Percentiles rank a stretch among this genome's conserved stretches.
phyloP scores from a whole-genome alignment of 2,113 vertebrate species.

The Talpa occidentalis region DNA sequence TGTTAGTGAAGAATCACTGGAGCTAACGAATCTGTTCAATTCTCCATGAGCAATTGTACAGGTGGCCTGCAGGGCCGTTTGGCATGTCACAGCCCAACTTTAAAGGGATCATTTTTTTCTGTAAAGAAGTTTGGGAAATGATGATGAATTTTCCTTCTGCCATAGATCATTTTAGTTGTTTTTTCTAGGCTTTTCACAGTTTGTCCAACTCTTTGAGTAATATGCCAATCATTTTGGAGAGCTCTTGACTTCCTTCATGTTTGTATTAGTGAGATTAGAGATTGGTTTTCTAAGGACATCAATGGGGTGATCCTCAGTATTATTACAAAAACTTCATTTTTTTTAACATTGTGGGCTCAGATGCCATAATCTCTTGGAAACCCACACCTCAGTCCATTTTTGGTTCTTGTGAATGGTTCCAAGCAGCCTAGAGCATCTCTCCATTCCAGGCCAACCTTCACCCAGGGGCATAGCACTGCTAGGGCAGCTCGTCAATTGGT shows the following conservation, averaged over 20 bases:
- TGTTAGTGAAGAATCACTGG: not conserved
- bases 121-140: too few relatives aligned
- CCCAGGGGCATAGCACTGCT: rapidly evolving
- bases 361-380: not conserved
- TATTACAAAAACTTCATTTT: not conserved
- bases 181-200: not conserved
- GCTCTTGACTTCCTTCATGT: not conserved
- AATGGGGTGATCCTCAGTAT: not conserved
- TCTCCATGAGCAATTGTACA: not conserved
- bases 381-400: not conserved
- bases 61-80: not conserved
- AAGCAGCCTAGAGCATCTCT: not conserved
- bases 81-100: not conserved
- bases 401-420: not conserved
- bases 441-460: not conserved
- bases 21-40: not conserved
- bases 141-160: not conserved
- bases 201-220: not conserved
- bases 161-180: not conserved
- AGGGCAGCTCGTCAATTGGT: not conserved
- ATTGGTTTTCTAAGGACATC: not conserved
- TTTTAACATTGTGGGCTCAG: not conserved
- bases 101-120: too few relatives aligned
- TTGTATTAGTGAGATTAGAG: not conserved
- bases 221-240: not conserved